Conservation (phyloP, 2,797 vertebrate genomes). For the Clarias pachynema region DNA sequence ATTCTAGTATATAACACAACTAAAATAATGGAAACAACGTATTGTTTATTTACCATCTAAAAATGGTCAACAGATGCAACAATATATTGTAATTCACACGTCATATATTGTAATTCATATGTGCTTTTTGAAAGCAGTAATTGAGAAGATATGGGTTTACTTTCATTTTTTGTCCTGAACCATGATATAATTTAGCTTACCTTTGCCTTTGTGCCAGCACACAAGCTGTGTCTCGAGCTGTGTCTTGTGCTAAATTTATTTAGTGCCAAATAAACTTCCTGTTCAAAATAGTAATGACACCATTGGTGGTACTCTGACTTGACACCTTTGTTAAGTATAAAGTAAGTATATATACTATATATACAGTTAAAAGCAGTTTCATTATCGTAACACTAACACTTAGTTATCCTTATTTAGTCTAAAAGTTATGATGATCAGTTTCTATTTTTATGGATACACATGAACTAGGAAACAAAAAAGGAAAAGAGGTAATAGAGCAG, state of each 20-base stretch:
- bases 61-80: background rate
- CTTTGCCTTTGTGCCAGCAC: background rate
- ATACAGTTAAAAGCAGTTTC: background rate
- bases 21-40: background rate
- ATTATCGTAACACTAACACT: background rate
- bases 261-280: background rate
- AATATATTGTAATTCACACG: background rate
- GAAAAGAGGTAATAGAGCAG: background rate
- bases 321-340: background rate
- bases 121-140: background rate
- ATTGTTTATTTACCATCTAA: background rate
- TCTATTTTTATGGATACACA: background rate
- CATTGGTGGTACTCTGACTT: background rate
- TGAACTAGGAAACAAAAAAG: background rate
- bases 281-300: slow-evolving; percentile 1
- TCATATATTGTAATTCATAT: background rate
- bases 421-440: background rate
- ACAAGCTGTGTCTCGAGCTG: background rate
- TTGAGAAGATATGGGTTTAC: background rate
- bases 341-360: background rate
- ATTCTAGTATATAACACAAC: background rate
- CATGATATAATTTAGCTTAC: background rate
- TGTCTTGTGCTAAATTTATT: no score
- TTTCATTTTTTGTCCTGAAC: background rate
- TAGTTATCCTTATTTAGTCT: no score